Evolutionary conservation across 2,797 vertebrate species (phyloP), one percentile per base, ranked within the genome.

Genomic region (Malacoctenus gilli): DNA sequence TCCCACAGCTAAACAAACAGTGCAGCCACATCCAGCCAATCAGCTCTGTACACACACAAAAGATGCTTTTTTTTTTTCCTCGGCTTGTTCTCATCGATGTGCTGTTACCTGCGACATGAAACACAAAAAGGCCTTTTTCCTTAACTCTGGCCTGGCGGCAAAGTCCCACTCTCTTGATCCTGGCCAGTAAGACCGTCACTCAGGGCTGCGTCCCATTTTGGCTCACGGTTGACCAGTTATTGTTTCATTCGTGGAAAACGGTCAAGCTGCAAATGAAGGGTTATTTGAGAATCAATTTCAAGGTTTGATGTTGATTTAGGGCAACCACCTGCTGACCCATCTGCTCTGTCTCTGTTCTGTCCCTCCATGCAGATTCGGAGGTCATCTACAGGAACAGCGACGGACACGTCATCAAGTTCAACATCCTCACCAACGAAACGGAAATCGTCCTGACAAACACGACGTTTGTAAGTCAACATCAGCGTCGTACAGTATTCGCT

Each of bases 361-460:
- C 50, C 56, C 32, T 58, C 2, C n/a, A 9, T 32, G n/a, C 78
- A 99, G 96, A 98, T 89, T 93, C 95, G 61, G 92, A 96, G 83
- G 91, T 98, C 75, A 93, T 99, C 76, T 98, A 95, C 89, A 95
- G 94, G 89, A 96, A 92, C 84, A 92, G 90, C n/a, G 92, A 95
- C 19, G 95, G 96, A 49, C 94, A 96, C 42, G 96, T 98, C 84
- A 90, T 98, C 90, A 95, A 93, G 82, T 92, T 96, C 86, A 98
- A 96, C 86, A 91, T 96, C 83, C 83, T 94, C 64, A 95, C 93
- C 36, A 99, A 97, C 39, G 87, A 93, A 66, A 96, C 93, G 0
- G 92, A 92, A 31, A 87, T 95, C 36, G 81, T 98, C 73, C 87
- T 99, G 89, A 93, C 93, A 79, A 99, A 98, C 82, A 89, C 91